Conservation (phyloP, 2,113 vertebrate species). For the Hippoglossus stenolepis region DNA sequence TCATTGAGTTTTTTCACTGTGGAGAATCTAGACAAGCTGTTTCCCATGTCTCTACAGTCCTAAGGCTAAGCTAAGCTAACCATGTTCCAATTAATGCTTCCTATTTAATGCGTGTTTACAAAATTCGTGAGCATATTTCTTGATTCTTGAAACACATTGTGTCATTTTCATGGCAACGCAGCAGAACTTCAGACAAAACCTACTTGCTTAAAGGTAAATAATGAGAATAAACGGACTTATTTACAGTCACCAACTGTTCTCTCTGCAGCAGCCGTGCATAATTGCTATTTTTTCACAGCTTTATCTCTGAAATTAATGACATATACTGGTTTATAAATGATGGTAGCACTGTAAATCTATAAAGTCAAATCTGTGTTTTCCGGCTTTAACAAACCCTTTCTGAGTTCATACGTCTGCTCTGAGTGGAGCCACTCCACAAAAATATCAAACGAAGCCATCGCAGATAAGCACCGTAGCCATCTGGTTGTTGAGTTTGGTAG, state of each 20-base stretch:
- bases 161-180: too few relatives aligned
- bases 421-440: constrained; percentile 17
- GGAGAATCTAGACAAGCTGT: not conserved
- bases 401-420: constrained; percentile 10
- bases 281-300: not conserved
- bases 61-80: not conserved
- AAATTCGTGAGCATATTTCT: too few relatives aligned
- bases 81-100: not conserved
- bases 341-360: not conserved
- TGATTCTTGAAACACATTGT: too few relatives aligned
- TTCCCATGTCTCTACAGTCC: not conserved
- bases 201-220: too few relatives aligned
- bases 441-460: constrained; percentile 35
- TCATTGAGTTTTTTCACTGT: not conserved
- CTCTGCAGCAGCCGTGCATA: not conserved
- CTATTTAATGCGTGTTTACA: too few relatives aligned
- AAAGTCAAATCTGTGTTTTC: not conserved
- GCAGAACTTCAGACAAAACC: too few relatives aligned
- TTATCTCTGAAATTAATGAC: not conserved
- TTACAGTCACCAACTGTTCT: too few relatives aligned
- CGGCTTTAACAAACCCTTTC: constrained; percentile 16
- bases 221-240: too few relatives aligned
- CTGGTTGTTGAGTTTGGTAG: constrained; percentile 37
- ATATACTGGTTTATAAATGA: not conserved
- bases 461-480: constrained; percentile 27